Percentiles rank a stretch among this genome's conserved stretches.
phyloP scores from a whole-genome alignment of 92 coral and sea anemone species.

The Siderastrea radians region DNA sequence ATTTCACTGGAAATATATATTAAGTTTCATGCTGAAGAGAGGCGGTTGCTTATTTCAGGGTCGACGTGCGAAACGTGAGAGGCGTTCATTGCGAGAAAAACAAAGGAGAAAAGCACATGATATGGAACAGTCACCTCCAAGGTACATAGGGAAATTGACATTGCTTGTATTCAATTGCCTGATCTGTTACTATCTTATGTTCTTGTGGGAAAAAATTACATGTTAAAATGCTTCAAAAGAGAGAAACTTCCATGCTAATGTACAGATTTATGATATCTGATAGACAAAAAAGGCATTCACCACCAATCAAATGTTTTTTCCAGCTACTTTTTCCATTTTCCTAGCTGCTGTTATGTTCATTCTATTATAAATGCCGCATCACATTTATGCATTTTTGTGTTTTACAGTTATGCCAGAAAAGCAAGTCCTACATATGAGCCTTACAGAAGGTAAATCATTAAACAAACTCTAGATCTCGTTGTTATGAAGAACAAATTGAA shows the following conservation, averaged over 20 bases:
- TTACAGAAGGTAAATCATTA: conserved; percentile 50
- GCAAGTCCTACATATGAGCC: conserved; percentile 86
- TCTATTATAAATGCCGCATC: neutral
- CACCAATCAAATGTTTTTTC: too few species aligned
- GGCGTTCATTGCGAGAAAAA: conserved; percentile 73
- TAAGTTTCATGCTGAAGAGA: neutral
- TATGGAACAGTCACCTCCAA: conserved; percentile 70
- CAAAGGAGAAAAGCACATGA: conserved; percentile 46
- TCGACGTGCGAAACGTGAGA: conserved; percentile 69
- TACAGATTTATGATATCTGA: too few species aligned
- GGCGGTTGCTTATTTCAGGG: conserved; percentile 36
- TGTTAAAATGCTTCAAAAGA: too few species aligned
- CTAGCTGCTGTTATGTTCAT: neutral
- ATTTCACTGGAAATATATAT: too few species aligned
- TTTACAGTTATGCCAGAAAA: conserved; percentile 73
- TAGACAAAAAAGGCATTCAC: too few species aligned
- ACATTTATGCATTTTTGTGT: neutral
- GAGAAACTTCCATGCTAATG: too few species aligned
- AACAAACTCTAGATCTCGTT: neutral
- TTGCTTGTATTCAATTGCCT: neutral
- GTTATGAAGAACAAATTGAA: neutral
- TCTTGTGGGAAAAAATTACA: too few species aligned
- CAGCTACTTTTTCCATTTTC: too few species aligned
- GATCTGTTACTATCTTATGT: neutral
- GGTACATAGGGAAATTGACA: conserved; percentile 21